Conservation (phyloP, 2,888 invertebrate genomes). For the Stenolophus ochropezus region DNA sequence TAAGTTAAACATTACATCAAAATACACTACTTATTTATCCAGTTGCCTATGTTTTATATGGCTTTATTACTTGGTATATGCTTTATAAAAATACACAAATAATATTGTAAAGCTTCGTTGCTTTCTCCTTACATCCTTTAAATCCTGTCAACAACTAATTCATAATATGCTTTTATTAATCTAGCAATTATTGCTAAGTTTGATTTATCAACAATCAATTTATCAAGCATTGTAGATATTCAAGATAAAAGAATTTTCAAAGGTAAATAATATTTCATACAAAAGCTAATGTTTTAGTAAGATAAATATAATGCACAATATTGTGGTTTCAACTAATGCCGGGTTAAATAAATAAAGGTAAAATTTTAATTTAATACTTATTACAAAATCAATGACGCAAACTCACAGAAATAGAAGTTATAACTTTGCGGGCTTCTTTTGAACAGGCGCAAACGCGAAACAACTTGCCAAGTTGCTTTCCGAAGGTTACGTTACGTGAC, state of each 20-base stretch:
- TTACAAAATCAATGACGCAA: neutral
- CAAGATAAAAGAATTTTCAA: too few relatives aligned
- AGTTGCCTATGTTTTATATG: slow-evolving; percentile 59
- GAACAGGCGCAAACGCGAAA: neutral
- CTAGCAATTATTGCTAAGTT: too few relatives aligned
- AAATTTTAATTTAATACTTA: neutral
- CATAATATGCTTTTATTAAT: neutral
- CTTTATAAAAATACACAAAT: slow-evolving; percentile 61
- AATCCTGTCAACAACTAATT: slow-evolving; percentile 10
- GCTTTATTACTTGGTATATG: slow-evolving; percentile 61
- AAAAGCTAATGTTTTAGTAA: too few relatives aligned
- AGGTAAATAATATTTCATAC: too few relatives aligned
- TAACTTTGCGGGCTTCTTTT: neutral
- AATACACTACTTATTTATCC: slow-evolving; percentile 58
- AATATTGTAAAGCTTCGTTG: slow-evolving; percentile 40
- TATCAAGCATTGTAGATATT: too few relatives aligned
- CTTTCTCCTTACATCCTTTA: neutral
- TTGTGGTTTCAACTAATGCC: neutral
- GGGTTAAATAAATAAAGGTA: neutral
- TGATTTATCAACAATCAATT: too few relatives aligned
- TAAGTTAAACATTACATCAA: slow-evolving; percentile 52
- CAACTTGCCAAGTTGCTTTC: neutral
- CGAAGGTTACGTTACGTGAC: neutral
- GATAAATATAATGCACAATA: too few relatives aligned
- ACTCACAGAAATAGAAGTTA: neutral